Evolutionary conservation across 2,888 invertebrate species (phyloP).

Genomic region (Sphaerophoria rueppellii): DNA sequence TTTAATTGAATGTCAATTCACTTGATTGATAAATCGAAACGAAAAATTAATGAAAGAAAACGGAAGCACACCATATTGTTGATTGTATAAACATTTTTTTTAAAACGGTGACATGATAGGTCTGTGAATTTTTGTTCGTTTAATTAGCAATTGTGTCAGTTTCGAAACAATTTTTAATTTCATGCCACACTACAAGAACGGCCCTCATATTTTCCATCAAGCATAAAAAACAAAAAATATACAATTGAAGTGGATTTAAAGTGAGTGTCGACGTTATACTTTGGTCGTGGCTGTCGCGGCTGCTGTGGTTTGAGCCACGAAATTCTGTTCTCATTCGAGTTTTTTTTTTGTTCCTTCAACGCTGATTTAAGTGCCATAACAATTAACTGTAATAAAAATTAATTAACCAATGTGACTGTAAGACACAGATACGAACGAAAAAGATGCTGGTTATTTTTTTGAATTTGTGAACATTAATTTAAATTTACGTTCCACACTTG

Average conservation of each 20-base stretch:
- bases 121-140: background rate
- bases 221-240: slow-evolving; percentile 57
- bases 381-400: slow-evolving; percentile 73
- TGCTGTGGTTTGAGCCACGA: slow-evolving; percentile 12
- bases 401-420: slow-evolving; percentile 70
- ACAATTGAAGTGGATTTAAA: slow-evolving; percentile 42
- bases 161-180: slow-evolving; percentile 19
- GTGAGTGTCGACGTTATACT: slow-evolving; percentile 8
- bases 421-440: slow-evolving; percentile 24
- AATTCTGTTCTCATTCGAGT: slow-evolving; percentile 31
- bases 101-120: background rate
- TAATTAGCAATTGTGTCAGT: slow-evolving; percentile 10
- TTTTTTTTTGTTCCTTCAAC: slow-evolving; percentile 46
- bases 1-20: slow-evolving; percentile 43
- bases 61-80: background rate
- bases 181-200: slow-evolving; percentile 7
- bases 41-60: slow-evolving; percentile 6
- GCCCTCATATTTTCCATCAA: background rate
- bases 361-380: slow-evolving; percentile 72
- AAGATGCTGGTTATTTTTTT: slow-evolving; percentile 50
- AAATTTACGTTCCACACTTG: slow-evolving; percentile 45
- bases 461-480: slow-evolving; percentile 56
- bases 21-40: slow-evolving; percentile 64
- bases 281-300: background rate
- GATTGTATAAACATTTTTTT: background rate